Conservation (phyloP, 2,888 invertebrate genomes). For the Ectemnius continuus region DNA sequence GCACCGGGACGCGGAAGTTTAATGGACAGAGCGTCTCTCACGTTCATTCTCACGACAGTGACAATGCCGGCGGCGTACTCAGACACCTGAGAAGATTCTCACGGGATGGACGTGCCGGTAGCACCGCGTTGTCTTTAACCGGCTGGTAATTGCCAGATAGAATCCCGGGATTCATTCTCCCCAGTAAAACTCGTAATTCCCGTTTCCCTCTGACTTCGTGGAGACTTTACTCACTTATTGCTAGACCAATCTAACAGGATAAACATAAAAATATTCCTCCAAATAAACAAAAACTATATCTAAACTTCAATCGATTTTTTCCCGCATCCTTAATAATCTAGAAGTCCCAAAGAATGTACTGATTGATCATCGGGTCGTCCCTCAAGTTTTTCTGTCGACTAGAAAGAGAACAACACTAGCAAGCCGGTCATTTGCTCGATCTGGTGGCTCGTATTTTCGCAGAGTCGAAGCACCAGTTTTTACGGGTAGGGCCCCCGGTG, state of each 20-base stretch:
- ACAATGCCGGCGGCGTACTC: constrained; percentile 19
- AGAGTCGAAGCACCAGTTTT: neutral
- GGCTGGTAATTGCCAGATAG: constrained; percentile 47
- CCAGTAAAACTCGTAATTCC: neutral
- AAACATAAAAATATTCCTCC: neutral
- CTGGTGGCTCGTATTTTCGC: neutral
- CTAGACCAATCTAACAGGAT: neutral
- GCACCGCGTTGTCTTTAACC: constrained; percentile 12
- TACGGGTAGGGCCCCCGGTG: neutral
- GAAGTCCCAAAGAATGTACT: too few species aligned
- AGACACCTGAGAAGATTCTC: constrained; percentile 63
- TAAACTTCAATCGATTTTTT: too few species aligned
- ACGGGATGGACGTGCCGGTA: constrained; percentile 45
- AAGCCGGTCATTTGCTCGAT: too few species aligned
- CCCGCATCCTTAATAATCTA: too few species aligned
- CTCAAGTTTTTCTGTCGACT: too few species aligned
- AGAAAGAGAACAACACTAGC: too few species aligned
- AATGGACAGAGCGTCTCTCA: neutral
- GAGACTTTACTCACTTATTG: constrained; percentile 5
- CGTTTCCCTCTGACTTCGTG: constrained; percentile 8
- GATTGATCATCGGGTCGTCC: too few species aligned
- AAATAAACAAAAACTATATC: too few species aligned
- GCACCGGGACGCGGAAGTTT: neutral
- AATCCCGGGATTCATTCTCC: constrained; percentile 8
- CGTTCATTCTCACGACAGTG: constrained; percentile 33